Evolutionary conservation across 2,888 invertebrate species (phyloP).

Genomic region (Unio delphinus): DNA sequence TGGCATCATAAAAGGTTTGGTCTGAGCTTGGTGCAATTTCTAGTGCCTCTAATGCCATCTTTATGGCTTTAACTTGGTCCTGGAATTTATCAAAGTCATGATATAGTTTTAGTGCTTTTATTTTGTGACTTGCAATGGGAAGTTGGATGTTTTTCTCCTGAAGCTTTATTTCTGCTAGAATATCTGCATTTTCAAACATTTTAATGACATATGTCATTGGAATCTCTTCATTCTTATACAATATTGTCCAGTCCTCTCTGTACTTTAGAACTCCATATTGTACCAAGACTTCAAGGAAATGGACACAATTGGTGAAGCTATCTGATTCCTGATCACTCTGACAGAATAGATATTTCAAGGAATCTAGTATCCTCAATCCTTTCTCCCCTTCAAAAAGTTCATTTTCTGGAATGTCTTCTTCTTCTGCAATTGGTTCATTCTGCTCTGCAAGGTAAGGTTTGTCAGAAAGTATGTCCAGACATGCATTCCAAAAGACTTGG

Average conservation of each 20-base stretch:
- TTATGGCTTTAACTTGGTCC: too few species aligned
- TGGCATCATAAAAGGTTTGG: slow-evolving; percentile 13
- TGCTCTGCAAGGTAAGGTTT: too few species aligned
- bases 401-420: too few species aligned
- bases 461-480: neutral
- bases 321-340: neutral
- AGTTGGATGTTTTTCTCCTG: too few species aligned
- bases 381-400: too few species aligned
- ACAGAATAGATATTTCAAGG: neutral
- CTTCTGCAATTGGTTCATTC: too few species aligned
- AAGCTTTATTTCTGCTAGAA: too few species aligned
- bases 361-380: neutral
- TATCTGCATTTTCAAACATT: slow-evolving; percentile 2
- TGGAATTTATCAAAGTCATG: too few species aligned
- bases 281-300: neutral
- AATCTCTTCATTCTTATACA: slow-evolving; percentile 5
- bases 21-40: neutral
- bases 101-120: too few species aligned
- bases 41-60: too few species aligned
- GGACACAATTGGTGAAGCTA: neutral
- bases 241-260: slow-evolving; percentile 16
- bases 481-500: slow-evolving; percentile 5
- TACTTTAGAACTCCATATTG: slow-evolving; percentile 4
- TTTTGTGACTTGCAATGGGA: too few species aligned
- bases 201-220: slow-evolving; percentile 7